Percentiles rank a stretch among this genome's conserved stretches.
phyloP scores from a whole-genome alignment of 2,888 invertebrate genomes.

The Synanthedon vespiformis region DNA sequence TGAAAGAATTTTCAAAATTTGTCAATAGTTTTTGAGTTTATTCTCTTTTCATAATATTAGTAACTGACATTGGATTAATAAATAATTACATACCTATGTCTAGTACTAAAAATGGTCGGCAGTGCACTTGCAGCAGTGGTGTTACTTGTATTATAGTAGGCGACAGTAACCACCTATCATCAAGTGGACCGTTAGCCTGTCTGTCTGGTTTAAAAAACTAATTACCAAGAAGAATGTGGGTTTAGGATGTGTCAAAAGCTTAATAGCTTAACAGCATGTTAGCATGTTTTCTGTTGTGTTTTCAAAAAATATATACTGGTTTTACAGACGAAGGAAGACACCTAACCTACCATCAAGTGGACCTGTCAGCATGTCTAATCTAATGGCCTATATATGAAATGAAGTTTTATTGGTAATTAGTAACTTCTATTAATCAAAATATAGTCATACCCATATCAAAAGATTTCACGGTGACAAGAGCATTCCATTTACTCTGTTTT shows the following conservation, averaged over 20 bases:
- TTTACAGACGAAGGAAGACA: background rate
- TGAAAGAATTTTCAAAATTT: too few species aligned
- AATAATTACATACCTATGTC: background rate
- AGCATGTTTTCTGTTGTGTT: too few species aligned
- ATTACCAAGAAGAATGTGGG: too few species aligned
- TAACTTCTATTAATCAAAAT: background rate
- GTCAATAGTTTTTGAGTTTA: too few species aligned
- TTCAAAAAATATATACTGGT: too few species aligned
- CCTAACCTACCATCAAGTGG: background rate
- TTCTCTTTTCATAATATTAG: background rate
- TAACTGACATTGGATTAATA: background rate
- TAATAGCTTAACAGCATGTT: too few species aligned
- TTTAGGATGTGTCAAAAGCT: too few species aligned
- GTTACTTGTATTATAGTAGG: too few species aligned
- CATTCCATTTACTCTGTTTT: slow-evolving; percentile 50
- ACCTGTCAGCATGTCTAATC: background rate
- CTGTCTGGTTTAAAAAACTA: background rate
- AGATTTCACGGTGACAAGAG: slow-evolving; percentile 54
- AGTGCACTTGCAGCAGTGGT: too few species aligned
- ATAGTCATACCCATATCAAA: slow-evolving; percentile 49
- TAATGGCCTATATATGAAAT: background rate
- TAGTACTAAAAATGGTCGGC: too few species aligned
- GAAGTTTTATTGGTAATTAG: too few species aligned
- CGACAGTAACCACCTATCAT: too few species aligned
- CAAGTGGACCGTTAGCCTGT: background rate